Conservation (phyloP, 2,113 vertebrate species). For the Orycteropus afer region DNA sequence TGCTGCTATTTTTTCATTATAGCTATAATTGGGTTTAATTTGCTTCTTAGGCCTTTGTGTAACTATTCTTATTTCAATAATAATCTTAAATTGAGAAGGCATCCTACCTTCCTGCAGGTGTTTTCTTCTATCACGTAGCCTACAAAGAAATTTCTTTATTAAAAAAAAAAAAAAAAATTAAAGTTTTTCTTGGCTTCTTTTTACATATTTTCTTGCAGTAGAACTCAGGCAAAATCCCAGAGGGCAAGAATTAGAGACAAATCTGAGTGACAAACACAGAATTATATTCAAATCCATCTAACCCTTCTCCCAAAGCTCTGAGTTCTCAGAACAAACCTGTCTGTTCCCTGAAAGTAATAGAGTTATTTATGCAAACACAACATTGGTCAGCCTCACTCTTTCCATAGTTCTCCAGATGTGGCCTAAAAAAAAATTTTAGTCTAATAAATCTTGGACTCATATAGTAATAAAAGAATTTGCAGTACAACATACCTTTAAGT, state of each 20-base stretch:
- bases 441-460: not conserved
- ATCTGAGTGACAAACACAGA: not conserved
- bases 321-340: not conserved
- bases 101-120: too few species aligned
- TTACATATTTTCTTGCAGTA: not conserved
- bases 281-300: accelerated
- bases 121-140: too few species aligned
- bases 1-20: too few species aligned
- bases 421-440: not conserved
- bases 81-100: too few species aligned
- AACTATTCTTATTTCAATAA: too few species aligned
- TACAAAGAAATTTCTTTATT: too few species aligned
- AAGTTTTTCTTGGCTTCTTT: too few species aligned
- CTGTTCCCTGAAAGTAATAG: not conserved
- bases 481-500: not conserved
- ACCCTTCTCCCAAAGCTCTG: not conserved
- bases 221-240: not conserved
- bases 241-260: not conserved
- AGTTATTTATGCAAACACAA: accelerated
- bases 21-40: too few species aligned
- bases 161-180: too few species aligned
- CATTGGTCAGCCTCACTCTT: not conserved
- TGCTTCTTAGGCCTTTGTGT: too few species aligned
- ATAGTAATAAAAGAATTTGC: accelerated
- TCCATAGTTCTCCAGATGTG: not conserved